Evolutionary conservation across 35 echinoderm and acorn worm species (phyloP).

Genomic region (Amphiura filiformis): DNA sequence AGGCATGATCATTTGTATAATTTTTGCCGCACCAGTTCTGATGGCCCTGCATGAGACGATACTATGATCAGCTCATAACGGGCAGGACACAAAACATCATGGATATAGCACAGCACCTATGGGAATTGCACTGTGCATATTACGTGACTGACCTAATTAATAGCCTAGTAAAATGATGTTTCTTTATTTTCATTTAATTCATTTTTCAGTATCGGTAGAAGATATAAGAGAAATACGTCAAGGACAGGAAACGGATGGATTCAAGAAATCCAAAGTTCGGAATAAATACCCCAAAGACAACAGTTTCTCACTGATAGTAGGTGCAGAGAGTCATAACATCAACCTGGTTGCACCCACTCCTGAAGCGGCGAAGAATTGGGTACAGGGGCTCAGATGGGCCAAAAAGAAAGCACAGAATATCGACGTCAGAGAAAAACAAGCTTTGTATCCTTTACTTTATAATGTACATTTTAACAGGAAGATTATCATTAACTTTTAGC

Average conservation of each 20-base stretch:
- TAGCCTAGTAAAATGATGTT: no score
- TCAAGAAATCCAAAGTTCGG: conserved; percentile 46
- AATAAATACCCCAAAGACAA: conserved; percentile 45
- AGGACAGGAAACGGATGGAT: conserved; percentile 76
- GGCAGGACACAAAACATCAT: no score
- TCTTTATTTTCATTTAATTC: no score
- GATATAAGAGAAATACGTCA: conserved; percentile 75
- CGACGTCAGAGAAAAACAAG: conserved; percentile 70
- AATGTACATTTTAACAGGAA: no score
- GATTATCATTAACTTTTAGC: no score
- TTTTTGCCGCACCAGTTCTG: no score
- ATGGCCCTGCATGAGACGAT: no score
- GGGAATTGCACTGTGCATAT: no score
- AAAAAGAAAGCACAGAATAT: conserved; percentile 79
- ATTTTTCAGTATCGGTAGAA: conserved; percentile 37
- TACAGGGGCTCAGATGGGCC: conserved; percentile 47
- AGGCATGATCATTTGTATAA: no score
- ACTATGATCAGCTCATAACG: no score
- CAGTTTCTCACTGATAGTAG: conserved; percentile 72
- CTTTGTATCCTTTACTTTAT: conserved; percentile 94
- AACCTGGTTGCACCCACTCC: conserved; percentile 67
- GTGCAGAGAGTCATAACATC: conserved; percentile 55
- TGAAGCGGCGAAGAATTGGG: conserved; percentile 65
- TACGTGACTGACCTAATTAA: no score
- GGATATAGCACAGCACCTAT: no score